Evolutionary conservation across 2,797 vertebrate genomes (phyloP).

Genomic region (Mus spretus): DNA sequence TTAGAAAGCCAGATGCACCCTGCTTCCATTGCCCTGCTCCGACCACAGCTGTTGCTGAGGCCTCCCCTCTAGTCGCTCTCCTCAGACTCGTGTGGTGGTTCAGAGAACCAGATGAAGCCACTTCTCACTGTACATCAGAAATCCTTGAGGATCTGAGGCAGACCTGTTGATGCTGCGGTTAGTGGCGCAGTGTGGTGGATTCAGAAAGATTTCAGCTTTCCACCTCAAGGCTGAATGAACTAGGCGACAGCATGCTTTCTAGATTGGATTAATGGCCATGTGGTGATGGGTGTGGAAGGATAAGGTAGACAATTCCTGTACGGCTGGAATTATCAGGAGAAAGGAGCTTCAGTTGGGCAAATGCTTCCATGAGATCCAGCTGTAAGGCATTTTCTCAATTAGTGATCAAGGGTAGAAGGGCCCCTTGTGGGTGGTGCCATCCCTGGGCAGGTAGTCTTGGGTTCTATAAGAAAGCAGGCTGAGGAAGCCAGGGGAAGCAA

Average conservation of each 20-base stretch:
- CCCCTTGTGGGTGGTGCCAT: too few species aligned
- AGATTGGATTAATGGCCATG: neutral
- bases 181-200: neutral
- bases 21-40: neutral
- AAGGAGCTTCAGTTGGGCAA: too few species aligned
- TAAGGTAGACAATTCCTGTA: neutral
- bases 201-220: constrained; percentile 31
- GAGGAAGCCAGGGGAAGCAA: too few species aligned
- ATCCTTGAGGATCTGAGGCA: neutral
- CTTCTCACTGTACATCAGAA: neutral
- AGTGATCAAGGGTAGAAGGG: too few species aligned
- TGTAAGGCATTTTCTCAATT: too few species aligned
- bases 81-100: neutral
- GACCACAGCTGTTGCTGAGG: neutral
- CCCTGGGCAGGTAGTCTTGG: too few species aligned
- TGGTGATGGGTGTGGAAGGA: too few species aligned
- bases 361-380: too few species aligned
- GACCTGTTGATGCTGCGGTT: neutral
- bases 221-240: neutral
- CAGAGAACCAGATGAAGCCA: neutral
- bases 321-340: too few species aligned
- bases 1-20: constrained; percentile 61
- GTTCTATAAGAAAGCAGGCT: too few species aligned
- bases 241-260: neutral
- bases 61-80: neutral